Base-by-base conservation (phyloP, 2,888 invertebrate species). In the Agrilus biguttatus region DNA sequence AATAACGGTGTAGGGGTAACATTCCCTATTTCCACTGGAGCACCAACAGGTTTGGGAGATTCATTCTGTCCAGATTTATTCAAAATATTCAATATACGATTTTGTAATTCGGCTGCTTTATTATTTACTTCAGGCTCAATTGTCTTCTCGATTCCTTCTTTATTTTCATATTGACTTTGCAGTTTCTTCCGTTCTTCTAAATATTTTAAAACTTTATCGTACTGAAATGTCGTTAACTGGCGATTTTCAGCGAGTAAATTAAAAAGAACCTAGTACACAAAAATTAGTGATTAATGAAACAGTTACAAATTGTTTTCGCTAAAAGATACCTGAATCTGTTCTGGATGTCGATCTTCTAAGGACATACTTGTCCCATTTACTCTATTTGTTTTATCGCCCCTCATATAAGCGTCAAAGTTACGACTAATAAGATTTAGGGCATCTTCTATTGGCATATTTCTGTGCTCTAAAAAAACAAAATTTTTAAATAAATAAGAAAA, bases 401-500 rank as follows among this genome's bases (percentile, higher is more conserved):
- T 65, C 63, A 74, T 70, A 56, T 78, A 79, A 53, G 63, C 70
- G 21, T 74, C 73, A 56, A 79, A 81, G 55, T 88, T 85, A 1
- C 81, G 74, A 8, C 78, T 75, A 28, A 95, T 71, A 48, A 93
- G 70, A 50, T 75, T 75, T 45, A 93, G 69, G 0, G 93, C 90
- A 65, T 93, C 92, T 43, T 95, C 92, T 34, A 92, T 61, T 0
- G 92, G 92, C 90, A 95, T 95, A 68, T 95, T 93, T 53, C 95
- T 80, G 66, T 95, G 95, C 61, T 93, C 95, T 81, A 72, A 50
- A 61, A 55, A 49, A 51, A 42, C 14, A 4, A 40, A n/a, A 36
- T 2, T 21, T 35, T 19, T 19, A 3, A 12, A 19, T n/a, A 39
- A 36, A 39, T 33, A 12, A 33, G 40, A 40, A 14, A 21, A 21